These are phyloP conservation scores for Acanthopleura granulata DNA, from an alignment of 2,888 invertebrate genomes.

Conservation along the genomic window DNA sequence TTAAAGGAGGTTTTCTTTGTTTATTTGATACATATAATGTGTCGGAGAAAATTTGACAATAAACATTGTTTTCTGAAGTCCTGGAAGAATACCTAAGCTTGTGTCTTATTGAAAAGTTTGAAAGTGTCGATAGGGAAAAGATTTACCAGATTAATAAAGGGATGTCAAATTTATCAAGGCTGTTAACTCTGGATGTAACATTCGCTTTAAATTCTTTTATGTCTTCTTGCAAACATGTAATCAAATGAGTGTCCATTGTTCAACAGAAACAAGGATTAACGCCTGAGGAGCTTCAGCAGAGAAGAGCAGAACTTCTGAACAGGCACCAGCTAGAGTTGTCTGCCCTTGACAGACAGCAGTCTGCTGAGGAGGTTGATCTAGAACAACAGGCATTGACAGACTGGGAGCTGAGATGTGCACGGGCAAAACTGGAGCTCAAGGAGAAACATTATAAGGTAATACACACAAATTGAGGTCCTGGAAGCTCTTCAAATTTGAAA, in stretches of 20 bases:
- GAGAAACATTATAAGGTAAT: constrained; percentile 66
- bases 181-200: too few relatives aligned
- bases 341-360: constrained; percentile 51
- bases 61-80: too few relatives aligned
- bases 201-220: too few relatives aligned
- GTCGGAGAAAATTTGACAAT: too few relatives aligned
- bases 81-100: too few relatives aligned
- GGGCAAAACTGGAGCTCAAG: constrained; percentile 63
- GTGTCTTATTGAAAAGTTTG: too few relatives aligned
- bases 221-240: too few relatives aligned
- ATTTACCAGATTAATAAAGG: too few relatives aligned
- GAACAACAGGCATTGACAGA: constrained; percentile 58
- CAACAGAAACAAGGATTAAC: constrained; percentile 54
- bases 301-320: constrained; percentile 54
- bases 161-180: too few relatives aligned
- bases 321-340: constrained; percentile 61
- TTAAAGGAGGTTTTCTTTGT: too few relatives aligned
- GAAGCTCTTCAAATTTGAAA: background rate
- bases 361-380: constrained; percentile 52
- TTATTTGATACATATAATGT: too few relatives aligned
- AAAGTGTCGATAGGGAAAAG: too few relatives aligned
- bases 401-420: constrained; percentile 64
- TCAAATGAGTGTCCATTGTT: constrained; percentile 14
- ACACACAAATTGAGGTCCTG: background rate
- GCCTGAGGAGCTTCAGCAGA: constrained; percentile 57